Percentiles rank a stretch among this genome's conserved stretches.
These are phyloP conservation scores for Nasonia longicornis DNA, from an alignment of 1,140 invertebrate genomes.

Conservation along the genomic window DNA sequence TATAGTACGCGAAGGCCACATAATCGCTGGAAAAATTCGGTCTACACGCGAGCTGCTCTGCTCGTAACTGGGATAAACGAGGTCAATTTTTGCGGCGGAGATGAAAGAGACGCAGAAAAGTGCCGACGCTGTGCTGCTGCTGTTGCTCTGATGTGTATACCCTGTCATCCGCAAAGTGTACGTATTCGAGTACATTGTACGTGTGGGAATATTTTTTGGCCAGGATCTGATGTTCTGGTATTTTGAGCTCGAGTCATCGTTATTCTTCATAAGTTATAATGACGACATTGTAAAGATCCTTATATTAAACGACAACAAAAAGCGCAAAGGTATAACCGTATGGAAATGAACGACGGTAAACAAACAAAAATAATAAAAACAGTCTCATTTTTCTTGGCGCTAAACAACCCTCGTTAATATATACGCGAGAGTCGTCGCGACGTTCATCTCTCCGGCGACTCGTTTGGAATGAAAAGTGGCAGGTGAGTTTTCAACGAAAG, in stretches of 20 bases:
- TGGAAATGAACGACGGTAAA: not conserved
- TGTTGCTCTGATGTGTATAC: not conserved
- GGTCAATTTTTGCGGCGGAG: slow-evolving; percentile 37
- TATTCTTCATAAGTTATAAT: too few species aligned
- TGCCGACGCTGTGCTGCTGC: not conserved
- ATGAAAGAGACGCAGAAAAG: slow-evolving; percentile 25
- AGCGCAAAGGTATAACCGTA: too few species aligned
- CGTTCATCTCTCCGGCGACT: slow-evolving; percentile 23
- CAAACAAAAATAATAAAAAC: not conserved
- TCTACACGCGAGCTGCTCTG: not conserved
- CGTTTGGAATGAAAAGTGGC: slow-evolving; percentile 40
- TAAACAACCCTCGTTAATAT: not conserved
- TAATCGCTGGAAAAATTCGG: slow-evolving; percentile 41
- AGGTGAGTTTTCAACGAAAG: slow-evolving; percentile 27
- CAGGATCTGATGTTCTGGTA: too few species aligned
- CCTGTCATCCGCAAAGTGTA: not conserved
- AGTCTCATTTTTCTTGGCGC: not conserved
- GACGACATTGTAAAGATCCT: too few species aligned
- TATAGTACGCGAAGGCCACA: not conserved
- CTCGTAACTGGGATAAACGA: slow-evolving; percentile 31
- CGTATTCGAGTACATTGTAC: not conserved
- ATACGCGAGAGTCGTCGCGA: slow-evolving; percentile 19
- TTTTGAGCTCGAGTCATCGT: too few species aligned
- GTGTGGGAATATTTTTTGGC: not conserved
- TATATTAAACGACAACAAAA: too few species aligned